These are phyloP conservation scores for Phymanthus crucifer DNA, from an alignment of 92 coral and sea anemone species.

Conservation along the genomic window DNA sequence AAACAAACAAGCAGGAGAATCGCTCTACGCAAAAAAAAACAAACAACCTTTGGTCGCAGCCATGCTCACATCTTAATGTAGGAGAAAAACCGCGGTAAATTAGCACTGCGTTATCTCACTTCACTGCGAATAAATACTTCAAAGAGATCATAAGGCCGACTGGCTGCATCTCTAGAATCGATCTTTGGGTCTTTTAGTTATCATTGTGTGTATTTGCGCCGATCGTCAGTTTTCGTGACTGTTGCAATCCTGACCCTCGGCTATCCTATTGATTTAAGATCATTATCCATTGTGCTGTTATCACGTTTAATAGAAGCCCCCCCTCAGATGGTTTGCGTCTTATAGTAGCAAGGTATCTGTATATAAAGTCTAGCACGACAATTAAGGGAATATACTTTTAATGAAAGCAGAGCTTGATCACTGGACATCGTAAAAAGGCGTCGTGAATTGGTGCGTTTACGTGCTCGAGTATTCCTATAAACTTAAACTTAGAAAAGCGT, in stretches of 20 bases:
- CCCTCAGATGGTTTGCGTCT: not conserved
- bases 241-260: not conserved
- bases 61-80: not conserved
- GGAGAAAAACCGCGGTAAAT: not conserved
- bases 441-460: not conserved
- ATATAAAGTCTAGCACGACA: not conserved
- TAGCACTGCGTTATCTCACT: not conserved
- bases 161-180: not conserved
- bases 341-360: not conserved
- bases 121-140: not conserved
- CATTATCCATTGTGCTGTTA: slow-evolving; percentile 15
- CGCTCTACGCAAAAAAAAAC: not conserved
- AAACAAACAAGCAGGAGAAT: not conserved
- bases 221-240: slow-evolving; percentile 12
- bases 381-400: not conserved
- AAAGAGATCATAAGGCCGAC: not conserved
- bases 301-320: not conserved
- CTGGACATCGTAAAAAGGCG: not conserved
- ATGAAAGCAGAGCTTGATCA: not conserved
- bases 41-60: not conserved
- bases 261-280: not conserved
- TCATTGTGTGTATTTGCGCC: not conserved
- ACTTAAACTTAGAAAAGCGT: too few relatives aligned
- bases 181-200: not conserved
- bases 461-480: not conserved